These are phyloP conservation scores for Diadophis punctatus DNA, from an alignment of 2,113 vertebrate genomes.

Conservation along the genomic window DNA sequence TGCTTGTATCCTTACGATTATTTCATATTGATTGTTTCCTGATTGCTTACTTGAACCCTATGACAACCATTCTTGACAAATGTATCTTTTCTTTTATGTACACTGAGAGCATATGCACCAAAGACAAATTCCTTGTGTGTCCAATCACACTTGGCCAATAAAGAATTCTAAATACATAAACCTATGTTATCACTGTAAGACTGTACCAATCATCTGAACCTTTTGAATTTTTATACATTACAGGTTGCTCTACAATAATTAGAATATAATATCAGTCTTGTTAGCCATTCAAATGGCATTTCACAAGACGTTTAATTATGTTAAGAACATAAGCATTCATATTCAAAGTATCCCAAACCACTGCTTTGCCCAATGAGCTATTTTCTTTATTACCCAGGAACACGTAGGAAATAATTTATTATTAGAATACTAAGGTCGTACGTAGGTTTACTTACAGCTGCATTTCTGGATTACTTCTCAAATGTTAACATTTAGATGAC, in stretches of 20 bases:
- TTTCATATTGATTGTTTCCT: too few species aligned
- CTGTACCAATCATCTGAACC: constrained; percentile 19
- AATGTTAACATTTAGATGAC: constrained; percentile 21
- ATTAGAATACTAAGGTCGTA: constrained; percentile 29
- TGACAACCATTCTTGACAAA: too few species aligned
- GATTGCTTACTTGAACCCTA: too few species aligned
- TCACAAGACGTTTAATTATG: neutral
- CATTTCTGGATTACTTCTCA: constrained; percentile 30
- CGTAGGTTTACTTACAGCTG: constrained; percentile 30
- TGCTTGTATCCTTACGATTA: too few species aligned
- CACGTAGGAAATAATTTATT: constrained; percentile 19
- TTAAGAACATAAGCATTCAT: neutral
- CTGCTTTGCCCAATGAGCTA: constrained; percentile 13
- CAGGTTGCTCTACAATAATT: constrained; percentile 33
- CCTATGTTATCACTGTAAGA: constrained; percentile 11
- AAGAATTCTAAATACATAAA: constrained; percentile 5
- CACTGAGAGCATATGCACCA: too few species aligned
- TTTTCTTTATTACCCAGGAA: constrained; percentile 37
- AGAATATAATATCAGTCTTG: constrained; percentile 30
- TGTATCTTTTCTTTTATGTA: too few species aligned
- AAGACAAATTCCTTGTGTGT: too few species aligned
- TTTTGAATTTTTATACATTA: constrained; percentile 32
- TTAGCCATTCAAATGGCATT: constrained; percentile 19
- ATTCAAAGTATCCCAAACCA: constrained; percentile 13
- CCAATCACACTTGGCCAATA: too few species aligned